Base-by-base conservation (phyloP, 2,888 invertebrate species). In the Ptilodon capucinus region DNA sequence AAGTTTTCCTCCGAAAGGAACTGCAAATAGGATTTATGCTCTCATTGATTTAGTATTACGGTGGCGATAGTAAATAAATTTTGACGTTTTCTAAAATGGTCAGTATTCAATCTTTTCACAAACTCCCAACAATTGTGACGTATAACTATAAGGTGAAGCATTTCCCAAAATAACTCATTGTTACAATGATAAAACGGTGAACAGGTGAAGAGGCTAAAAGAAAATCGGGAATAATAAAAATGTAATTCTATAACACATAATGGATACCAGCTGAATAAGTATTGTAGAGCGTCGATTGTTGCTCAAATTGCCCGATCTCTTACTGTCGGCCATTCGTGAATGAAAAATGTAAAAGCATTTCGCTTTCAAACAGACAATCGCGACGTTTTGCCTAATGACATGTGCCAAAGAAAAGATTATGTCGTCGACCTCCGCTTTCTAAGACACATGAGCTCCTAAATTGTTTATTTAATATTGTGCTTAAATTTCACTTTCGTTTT, bases 361-460 rank as follows among this genome's bases (percentile, higher is more conserved):
- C 76, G 66, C 74, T 79, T 72, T 76, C 71, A 71, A 74, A 71
- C 60, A 57, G 65, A 71, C 76, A 70, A 73, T 78, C 64, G 69
- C 58, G 60, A 72, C 69, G 68, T 68, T 71, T 69, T 66, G 65
- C 62, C 64, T 64, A 68, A 68, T 69, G 73, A 66, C 64, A 71
- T 71, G 65, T 74, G 73, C 72, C 71, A 72, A 76, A 71, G 76
- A 76, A 75, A 74, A 71, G 72, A 72, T 78, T 79, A 77, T 74
- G 70, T 71, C 68, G 71, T 49, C 60, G 76, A 77, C 74, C 78
- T 66, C 70, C 55, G 64, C 84, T 82, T 81, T 81, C 81, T 78
- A 79, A 60, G 51, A 72, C 60, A 74, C 58, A 70, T 76, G 75
- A 73, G 74, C 74, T 73, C 62, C 51, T 57, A 61, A 58, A 54